Evolutionary conservation across 2,113 vertebrate genomes (phyloP).

Genomic region (Polypterus senegalus): DNA sequence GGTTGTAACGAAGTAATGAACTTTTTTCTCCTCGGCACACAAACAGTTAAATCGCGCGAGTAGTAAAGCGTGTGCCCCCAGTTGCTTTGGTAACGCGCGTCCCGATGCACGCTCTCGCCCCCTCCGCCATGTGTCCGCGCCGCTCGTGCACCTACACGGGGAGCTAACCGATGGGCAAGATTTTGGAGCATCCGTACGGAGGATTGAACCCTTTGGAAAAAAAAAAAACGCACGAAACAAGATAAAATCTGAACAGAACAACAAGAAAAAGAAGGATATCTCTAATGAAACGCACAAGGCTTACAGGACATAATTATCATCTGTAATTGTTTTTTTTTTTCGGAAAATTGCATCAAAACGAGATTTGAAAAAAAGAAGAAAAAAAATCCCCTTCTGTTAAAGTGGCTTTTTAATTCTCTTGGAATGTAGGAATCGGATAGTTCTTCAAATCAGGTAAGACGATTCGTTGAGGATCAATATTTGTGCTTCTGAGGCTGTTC

Average conservation of each 20-base stretch:
- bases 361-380: constrained; percentile 20
- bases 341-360: constrained; percentile 34
- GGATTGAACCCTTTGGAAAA: constrained; percentile 22
- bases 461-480: neutral
- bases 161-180: constrained; percentile 33
- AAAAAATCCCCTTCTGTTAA: neutral
- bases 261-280: constrained; percentile 29
- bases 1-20: too few species aligned
- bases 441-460: constrained; percentile 56
- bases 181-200: constrained; percentile 36
- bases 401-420: constrained; percentile 23
- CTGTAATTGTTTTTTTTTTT: neutral
- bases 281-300: constrained; percentile 29
- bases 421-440: constrained; percentile 44
- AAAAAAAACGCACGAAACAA: constrained; percentile 16
- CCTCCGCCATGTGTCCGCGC: constrained; percentile 39
- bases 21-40: neutral
- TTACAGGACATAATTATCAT: constrained; percentile 20
- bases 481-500: too few species aligned
- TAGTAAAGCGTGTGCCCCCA: constrained; percentile 43
- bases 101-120: constrained; percentile 40
- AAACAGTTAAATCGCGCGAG: constrained; percentile 16
- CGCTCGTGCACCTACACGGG: constrained; percentile 40
- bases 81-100: constrained; percentile 61
- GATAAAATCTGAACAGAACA: constrained; percentile 26